phyloP scores from a whole-genome alignment of 2,797 vertebrate species.

The Alcedo quadribrachys region DNA sequence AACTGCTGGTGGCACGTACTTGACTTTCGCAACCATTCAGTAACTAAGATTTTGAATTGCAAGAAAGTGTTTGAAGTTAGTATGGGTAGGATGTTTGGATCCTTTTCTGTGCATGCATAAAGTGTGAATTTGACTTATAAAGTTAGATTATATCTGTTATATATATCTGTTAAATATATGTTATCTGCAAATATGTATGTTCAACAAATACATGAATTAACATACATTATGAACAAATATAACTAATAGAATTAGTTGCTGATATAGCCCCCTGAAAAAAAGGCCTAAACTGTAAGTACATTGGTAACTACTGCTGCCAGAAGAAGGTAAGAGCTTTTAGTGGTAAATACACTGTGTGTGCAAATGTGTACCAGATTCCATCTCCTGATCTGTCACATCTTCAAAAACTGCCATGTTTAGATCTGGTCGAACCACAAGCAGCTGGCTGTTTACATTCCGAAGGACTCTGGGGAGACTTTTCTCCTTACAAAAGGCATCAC shows the following conservation, averaged over 20 bases:
- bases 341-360: not conserved
- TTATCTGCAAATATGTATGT: not conserved
- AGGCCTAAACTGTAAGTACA: not conserved
- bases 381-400: slow-evolving; percentile 38
- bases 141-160: not conserved
- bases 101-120: not conserved
- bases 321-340: not conserved
- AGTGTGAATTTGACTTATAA: not conserved
- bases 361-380: slow-evolving; percentile 35
- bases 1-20: not conserved
- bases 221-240: too few species aligned
- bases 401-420: slow-evolving; percentile 45
- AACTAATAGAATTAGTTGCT: not conserved
- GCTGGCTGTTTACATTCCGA: slow-evolving; percentile 6
- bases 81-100: not conserved
- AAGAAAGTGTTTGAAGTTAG: not conserved
- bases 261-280: not conserved
- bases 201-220: not conserved
- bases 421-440: slow-evolving; percentile 47
- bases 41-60: not conserved
- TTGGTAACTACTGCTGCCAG: not conserved
- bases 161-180: too few species aligned
- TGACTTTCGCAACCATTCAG: not conserved
- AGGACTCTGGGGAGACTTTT: not conserved
- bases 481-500: slow-evolving; percentile 31